Evolutionary conservation across 2,797 vertebrate species (phyloP), one percentile per base, ranked within the genome.

Genomic region (Agapornis canus): DNA sequence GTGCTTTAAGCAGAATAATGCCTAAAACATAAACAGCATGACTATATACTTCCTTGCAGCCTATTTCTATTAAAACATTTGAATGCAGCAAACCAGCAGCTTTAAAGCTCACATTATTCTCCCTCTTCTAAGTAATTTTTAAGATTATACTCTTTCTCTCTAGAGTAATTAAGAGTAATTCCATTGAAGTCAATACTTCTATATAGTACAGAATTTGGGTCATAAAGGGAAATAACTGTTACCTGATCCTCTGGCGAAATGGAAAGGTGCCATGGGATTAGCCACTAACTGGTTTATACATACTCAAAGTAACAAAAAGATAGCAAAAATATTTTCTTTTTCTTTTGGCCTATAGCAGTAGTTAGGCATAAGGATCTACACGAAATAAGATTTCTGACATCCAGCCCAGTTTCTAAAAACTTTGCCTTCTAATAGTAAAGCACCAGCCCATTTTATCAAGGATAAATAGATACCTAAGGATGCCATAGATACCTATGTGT

Each of bases 161-260:
- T n/a, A 71, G 72, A 81, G 69, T 76, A 95, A 82, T 77, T n/a
- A 70, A 57, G 25, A 73, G 22, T 63, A 73, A 82, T 89, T 93
- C 60, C 42, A 48, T 11, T 57, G 31, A 81, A 83, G 48, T 80
- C 76, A 81, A 20, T 76, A 21, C 19, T 61, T 54, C 31, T 9
- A 13, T 32, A 61, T 12, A 49, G 27, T 45, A 78, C 14, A 83
- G 85, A 94, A 72, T 78, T 73, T 65, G 72, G 31, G 20, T 61
- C 56, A 73, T 64, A 68, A 77, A 86, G 10, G 39, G 17, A 13
- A 94, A 11, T 5, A 49, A 6, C 42, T 72, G 6, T 39, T 89
- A 31, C 27, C 65, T 47, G 49, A 65, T 90, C 19, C 39, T 77
- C 23, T 72, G 35, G 10, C 66, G 42, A 78, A 83, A 89, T 35